Base-by-base conservation (phyloP, 1,140 invertebrate genomes). In the Hirudo medicinalis region DNA sequence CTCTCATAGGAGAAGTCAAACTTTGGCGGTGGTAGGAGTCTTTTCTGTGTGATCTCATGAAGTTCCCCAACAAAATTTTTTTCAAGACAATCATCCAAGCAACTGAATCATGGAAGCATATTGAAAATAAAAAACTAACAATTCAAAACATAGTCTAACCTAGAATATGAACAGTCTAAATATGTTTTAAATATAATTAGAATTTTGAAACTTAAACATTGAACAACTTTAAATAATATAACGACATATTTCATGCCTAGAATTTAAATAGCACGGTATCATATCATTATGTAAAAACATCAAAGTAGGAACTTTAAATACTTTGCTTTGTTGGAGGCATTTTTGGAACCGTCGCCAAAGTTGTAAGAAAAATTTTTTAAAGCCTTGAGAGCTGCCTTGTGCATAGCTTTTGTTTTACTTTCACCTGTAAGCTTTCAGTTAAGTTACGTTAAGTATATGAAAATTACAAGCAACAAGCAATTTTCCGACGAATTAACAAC, bases 41-140 rank as follows among this genome's bases (percentile, higher is more conserved):
- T 87, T 71, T 91, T 91, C 90, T 97, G 96, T 78, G 93, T 96
- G 80, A 96, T 87, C 82, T 97, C 94, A 83, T 97, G 94, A 19
- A 97, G 83, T 82, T 90, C 89, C 32, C 94, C 94, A 75, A 97
- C 94, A n/a, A 94, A 94, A 82, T 97, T 97, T 20, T 83, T 79
- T 36, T 75, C 72, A 63, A 49, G 43, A 49, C 43, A 49, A 49
- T 49, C 43, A 49, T 13, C 43, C 43, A 49, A 49, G 43, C 43
- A 15, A 17, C 43, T 49, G 43, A 49, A 49, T 49, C 43, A 49
- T 17, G 32, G 32, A 36, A 49, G 0, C 43, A 49, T 49, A 49
- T 49, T 49, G 15, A 49, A 15, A 17, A 49, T 17, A 49, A 49
- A n/a, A 17, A 63, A 63, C 11, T 63, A 25, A 63, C 29, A 63